Evolutionary conservation across 1,140 invertebrate genomes (phyloP).

Genomic region (Coptotermes formosanus): DNA sequence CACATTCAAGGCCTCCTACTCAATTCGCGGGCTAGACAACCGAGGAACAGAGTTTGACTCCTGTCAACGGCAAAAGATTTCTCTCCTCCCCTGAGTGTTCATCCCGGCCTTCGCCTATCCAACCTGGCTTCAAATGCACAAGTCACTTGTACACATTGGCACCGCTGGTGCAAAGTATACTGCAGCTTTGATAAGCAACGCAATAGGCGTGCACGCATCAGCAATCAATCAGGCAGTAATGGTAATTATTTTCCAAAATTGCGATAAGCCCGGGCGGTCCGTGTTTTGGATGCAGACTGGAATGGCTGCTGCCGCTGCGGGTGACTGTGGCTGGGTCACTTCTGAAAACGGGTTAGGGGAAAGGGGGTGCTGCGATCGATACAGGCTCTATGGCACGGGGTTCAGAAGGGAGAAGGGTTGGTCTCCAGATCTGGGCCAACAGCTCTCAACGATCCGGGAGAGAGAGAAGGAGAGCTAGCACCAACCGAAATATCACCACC

Average conservation of each 20-base stretch:
- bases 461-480: neutral
- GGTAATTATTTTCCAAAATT: neutral
- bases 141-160: too few relatives aligned
- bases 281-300: neutral
- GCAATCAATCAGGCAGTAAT: neutral
- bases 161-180: too few relatives aligned
- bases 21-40: too few relatives aligned
- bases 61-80: too few relatives aligned
- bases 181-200: too few relatives aligned
- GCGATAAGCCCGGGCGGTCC: neutral
- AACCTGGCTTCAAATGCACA: too few relatives aligned
- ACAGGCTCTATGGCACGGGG: neutral
- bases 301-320: neutral
- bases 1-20: too few relatives aligned
- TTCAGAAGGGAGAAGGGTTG: neutral
- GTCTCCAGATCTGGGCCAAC: neutral
- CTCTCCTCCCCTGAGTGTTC: too few relatives aligned
- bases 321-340: neutral
- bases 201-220: neutral
- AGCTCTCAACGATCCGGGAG: neutral
- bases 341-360: neutral
- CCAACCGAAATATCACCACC: neutral
- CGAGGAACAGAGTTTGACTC: too few relatives aligned
- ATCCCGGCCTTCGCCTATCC: too few relatives aligned
- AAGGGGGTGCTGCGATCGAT: neutral